Conservation (phyloP, 2,888 invertebrate species). For the Pheosia gnoma region DNA sequence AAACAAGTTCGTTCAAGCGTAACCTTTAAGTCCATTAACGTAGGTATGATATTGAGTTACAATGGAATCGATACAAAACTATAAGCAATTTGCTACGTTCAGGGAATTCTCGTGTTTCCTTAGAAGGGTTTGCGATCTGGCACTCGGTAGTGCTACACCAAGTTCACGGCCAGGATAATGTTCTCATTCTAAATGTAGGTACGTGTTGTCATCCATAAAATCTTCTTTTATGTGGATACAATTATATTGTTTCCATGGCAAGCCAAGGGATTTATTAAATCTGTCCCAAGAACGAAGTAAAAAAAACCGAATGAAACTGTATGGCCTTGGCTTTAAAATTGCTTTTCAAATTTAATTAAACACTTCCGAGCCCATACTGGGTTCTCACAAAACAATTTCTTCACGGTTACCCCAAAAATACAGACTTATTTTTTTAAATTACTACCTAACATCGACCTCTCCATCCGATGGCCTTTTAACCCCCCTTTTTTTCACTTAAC, state of each 20-base stretch:
- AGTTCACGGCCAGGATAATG: too few relatives aligned
- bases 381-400: background rate
- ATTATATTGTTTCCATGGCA: too few relatives aligned
- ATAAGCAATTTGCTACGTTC: background rate
- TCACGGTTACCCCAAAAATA: background rate
- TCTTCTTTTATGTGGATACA: too few relatives aligned
- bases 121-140: background rate
- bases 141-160: too few relatives aligned
- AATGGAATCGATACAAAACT: background rate
- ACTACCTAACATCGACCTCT: background rate
- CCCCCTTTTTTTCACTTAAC: conserved; percentile 2
- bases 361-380: background rate
- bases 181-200: too few relatives aligned
- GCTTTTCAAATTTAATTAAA: background rate
- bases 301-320: too few relatives aligned
- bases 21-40: background rate
- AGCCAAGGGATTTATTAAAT: too few relatives aligned
- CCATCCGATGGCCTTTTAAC: conserved; percentile 1
- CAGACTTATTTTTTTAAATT: background rate
- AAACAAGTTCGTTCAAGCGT: too few relatives aligned
- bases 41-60: background rate
- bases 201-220: too few relatives aligned
- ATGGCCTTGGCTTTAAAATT: too few relatives aligned
- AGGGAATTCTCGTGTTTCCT: background rate
- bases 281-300: too few relatives aligned